Percentiles rank a stretch among this genome's conserved stretches.
These are phyloP conservation scores for Galeopterus variegatus DNA, from an alignment of 2,113 vertebrate genomes.

Conservation along the genomic window DNA sequence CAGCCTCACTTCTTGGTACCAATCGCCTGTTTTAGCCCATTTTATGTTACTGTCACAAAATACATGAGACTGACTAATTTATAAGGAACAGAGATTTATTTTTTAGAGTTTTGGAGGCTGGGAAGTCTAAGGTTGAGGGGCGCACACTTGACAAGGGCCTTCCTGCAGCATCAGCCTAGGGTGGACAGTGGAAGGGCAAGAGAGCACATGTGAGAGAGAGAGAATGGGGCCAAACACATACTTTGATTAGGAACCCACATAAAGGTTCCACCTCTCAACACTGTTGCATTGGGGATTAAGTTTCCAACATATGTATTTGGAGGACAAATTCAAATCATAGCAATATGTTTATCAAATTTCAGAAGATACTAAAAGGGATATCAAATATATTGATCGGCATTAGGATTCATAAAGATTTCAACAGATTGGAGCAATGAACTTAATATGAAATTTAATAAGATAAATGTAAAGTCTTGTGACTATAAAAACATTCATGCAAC, in stretches of 20 bases:
- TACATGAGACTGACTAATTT: too few relatives aligned
- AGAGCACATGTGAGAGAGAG: too few relatives aligned
- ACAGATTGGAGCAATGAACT: background rate
- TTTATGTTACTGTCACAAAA: too few relatives aligned
- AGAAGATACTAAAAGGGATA: constrained; percentile 4
- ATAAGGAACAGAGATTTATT: too few relatives aligned
- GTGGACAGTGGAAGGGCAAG: too few relatives aligned
- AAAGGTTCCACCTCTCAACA: background rate
- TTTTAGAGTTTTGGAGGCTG: too few relatives aligned
- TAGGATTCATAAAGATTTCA: constrained; percentile 43
- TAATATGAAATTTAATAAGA: constrained; percentile 26
- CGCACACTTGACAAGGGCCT: too few relatives aligned
- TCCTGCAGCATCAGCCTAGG: too few relatives aligned
- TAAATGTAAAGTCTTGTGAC: constrained; percentile 11
- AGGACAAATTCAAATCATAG: background rate
- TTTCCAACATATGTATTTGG: background rate
- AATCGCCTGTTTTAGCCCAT: too few relatives aligned
- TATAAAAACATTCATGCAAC: background rate
- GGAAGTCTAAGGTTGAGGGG: too few relatives aligned
- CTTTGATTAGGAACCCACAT: background rate
- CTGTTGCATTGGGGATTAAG: background rate
- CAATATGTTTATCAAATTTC: constrained; percentile 28
- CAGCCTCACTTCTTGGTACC: too few relatives aligned
- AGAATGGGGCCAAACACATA: too few relatives aligned
- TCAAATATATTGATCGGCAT: background rate